Evolutionary conservation across 2,888 invertebrate species (phyloP).

Genomic region (Venusia cambrica): DNA sequence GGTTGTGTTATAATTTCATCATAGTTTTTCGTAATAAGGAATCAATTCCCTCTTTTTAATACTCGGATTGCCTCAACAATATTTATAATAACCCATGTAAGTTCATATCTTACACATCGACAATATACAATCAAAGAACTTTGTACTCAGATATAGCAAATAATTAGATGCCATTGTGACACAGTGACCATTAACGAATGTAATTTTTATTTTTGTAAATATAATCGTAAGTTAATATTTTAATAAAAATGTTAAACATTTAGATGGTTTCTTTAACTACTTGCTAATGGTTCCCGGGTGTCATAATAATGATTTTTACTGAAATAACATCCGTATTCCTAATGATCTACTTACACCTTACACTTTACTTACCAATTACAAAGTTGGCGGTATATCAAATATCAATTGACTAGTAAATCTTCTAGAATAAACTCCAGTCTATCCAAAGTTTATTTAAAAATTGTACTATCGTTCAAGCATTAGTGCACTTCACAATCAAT

Average conservation of each 20-base stretch:
- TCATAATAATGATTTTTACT: too few species aligned
- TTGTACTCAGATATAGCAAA: background rate
- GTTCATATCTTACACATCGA: conserved; percentile 12
- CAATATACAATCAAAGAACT: conserved; percentile 12
- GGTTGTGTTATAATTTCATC: conserved; percentile 8
- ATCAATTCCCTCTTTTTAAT: conserved; percentile 12
- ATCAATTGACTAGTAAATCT: too few species aligned
- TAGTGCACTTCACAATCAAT: too few species aligned
- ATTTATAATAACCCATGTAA: conserved; percentile 9
- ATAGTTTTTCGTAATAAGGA: conserved; percentile 15
- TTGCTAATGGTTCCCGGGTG: background rate
- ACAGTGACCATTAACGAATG: conserved; percentile 31
- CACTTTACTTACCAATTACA: too few species aligned
- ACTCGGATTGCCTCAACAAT: conserved; percentile 16
- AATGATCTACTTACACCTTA: too few species aligned
- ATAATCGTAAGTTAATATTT: conserved; percentile 53
- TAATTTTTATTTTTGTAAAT: conserved; percentile 67
- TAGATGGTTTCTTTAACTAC: conserved; percentile 1
- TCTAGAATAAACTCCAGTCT: too few species aligned
- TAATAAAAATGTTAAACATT: conserved; percentile 45
- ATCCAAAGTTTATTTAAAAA: too few species aligned
- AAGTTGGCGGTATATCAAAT: too few species aligned
- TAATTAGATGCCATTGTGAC: conserved; percentile 26
- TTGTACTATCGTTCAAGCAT: too few species aligned
- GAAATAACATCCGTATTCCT: too few species aligned